Percentiles rank a stretch among this genome's conserved stretches.
These are phyloP conservation scores for Bombus consobrinus DNA, from an alignment of 1,140 invertebrate species.

Conservation along the genomic window DNA sequence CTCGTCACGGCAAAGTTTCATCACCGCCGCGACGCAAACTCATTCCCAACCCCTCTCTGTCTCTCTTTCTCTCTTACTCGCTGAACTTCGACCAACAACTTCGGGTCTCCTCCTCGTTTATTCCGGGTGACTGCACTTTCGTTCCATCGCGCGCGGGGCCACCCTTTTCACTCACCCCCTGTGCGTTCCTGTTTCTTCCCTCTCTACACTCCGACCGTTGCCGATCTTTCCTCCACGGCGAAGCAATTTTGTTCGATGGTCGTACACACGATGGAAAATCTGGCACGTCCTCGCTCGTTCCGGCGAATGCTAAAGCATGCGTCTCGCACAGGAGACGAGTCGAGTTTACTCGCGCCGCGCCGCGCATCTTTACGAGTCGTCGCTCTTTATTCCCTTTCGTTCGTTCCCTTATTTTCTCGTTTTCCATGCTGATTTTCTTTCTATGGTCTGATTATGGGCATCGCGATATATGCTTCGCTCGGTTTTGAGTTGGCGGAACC, in stretches of 20 bases:
- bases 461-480: no score
- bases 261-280: slow-evolving; percentile 57
- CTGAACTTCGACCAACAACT: slow-evolving; percentile 82
- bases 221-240: slow-evolving; percentile 40
- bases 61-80: slow-evolving; percentile 6
- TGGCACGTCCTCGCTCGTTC: slow-evolving; percentile 53
- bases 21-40: slow-evolving; percentile 81
- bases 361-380: slow-evolving; percentile 45
- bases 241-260: slow-evolving; percentile 56
- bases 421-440: neutral
- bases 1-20: slow-evolving; percentile 83
- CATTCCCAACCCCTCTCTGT: slow-evolving; percentile 74
- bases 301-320: slow-evolving; percentile 50
- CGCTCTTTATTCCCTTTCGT: neutral
- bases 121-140: slow-evolving; percentile 83
- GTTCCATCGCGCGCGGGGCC: slow-evolving; percentile 74
- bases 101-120: slow-evolving; percentile 82
- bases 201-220: neutral
- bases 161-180: slow-evolving; percentile 15
- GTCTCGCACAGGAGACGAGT: slow-evolving; percentile 33
- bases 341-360: slow-evolving; percentile 25
- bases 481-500: neutral
- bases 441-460: neutral
- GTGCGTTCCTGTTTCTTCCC: slow-evolving; percentile 16
- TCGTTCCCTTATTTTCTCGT: neutral